These are phyloP conservation scores for Drosophila parthenogenetica DNA, from an alignment of 2,888 invertebrate species.

Conservation along the genomic window DNA sequence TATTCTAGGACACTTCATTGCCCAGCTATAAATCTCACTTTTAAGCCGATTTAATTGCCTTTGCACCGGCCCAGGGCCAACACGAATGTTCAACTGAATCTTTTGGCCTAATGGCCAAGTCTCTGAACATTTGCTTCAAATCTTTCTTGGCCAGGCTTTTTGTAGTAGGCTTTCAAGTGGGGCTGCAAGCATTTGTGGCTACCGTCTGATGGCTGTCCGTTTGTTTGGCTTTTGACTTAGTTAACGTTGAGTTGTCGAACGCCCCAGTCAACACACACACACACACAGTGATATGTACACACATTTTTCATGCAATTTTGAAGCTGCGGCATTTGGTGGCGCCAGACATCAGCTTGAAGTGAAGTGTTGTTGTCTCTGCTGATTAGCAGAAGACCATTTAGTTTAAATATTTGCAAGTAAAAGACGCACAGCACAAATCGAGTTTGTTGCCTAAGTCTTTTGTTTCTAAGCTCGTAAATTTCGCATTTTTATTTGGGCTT, in stretches of 20 bases:
- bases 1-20: constrained; percentile 17
- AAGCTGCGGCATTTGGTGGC: constrained; percentile 67
- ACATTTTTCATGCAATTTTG: constrained; percentile 73
- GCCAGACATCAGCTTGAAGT: constrained; percentile 56
- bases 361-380: constrained; percentile 65
- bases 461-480: constrained; percentile 67
- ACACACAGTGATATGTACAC: constrained; percentile 17
- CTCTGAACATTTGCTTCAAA: constrained; percentile 47
- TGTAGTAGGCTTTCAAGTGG: constrained; percentile 57
- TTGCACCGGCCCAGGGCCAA: constrained; percentile 51
- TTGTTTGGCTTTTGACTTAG: constrained; percentile 78
- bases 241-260: constrained; percentile 54
- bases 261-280: constrained; percentile 38
- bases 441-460: constrained; percentile 75
- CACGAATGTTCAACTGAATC: constrained; percentile 43
- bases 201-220: constrained; percentile 79
- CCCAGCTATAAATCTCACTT: constrained; percentile 21
- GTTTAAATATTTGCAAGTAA: constrained; percentile 52
- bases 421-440: constrained; percentile 1
- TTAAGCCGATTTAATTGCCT: constrained; percentile 46
- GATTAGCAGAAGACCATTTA: constrained; percentile 63
- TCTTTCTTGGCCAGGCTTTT: constrained; percentile 42
- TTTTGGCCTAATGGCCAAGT: constrained; percentile 49
- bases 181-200: constrained; percentile 60
- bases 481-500: constrained; percentile 69